These are phyloP conservation scores for Mongoloraphidia duomilia DNA, from an alignment of 2,888 invertebrate species.

Conservation along the genomic window DNA sequence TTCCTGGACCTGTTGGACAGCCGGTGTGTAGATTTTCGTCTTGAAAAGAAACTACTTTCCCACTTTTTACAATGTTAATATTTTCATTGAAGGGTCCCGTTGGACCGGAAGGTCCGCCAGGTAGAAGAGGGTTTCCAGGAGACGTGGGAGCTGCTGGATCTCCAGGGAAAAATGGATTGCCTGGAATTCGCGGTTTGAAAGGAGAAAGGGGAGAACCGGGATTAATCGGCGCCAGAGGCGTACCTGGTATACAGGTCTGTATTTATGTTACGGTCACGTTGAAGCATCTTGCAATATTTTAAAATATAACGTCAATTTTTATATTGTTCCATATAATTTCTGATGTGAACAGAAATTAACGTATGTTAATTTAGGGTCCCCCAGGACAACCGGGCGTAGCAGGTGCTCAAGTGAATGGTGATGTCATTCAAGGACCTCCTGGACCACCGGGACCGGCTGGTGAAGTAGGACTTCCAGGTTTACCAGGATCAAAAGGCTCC, in stretches of 20 bases:
- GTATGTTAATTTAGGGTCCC: conserved; percentile 8
- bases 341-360: neutral
- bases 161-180: conserved; percentile 23
- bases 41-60: neutral
- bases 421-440: conserved; percentile 15
- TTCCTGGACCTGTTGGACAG: conserved; percentile 22
- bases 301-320: no score
- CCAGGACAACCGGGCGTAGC: conserved; percentile 21
- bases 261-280: conserved; percentile 19
- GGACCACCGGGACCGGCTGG: conserved; percentile 18
- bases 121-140: conserved; percentile 22
- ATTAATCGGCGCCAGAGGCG: conserved; percentile 14
- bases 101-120: conserved; percentile 22
- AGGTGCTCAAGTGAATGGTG: conserved; percentile 14
- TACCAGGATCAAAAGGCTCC: conserved; percentile 19
- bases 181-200: conserved; percentile 24
- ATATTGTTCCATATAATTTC: neutral
- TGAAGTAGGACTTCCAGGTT: conserved; percentile 18
- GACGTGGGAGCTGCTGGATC: conserved; percentile 17
- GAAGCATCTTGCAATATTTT: neutral
- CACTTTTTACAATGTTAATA: neutral
- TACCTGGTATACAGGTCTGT: conserved; percentile 23
- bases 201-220: conserved; percentile 28
- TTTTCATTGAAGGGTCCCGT: conserved; percentile 11
- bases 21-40: conserved; percentile 16